Conservation (phyloP, 2,113 vertebrate genomes). For the Shinisaurus crocodilurus region DNA sequence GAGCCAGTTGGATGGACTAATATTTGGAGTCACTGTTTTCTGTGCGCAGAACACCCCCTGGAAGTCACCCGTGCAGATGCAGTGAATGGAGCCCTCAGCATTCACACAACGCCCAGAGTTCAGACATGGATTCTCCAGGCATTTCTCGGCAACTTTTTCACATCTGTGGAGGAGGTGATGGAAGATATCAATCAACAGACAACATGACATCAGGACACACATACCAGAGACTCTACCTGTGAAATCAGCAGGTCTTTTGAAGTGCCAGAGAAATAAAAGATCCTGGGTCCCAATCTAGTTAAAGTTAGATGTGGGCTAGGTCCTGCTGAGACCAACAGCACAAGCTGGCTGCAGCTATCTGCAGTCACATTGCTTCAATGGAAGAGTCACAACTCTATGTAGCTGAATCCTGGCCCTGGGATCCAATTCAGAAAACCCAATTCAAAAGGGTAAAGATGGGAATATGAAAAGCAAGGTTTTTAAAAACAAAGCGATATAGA, state of each 20-base stretch:
- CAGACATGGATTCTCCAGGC: constrained; percentile 80
- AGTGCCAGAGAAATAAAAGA: background rate
- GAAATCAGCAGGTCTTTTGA: background rate
- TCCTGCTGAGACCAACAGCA: background rate
- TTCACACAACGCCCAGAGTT: constrained; percentile 77
- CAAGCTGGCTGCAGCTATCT: too few species aligned
- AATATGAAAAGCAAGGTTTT: background rate
- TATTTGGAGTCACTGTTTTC: constrained; percentile 70
- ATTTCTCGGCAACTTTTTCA: constrained; percentile 74
- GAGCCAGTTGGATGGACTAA: constrained; percentile 62
- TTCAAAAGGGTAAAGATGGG: background rate
- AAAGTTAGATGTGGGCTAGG: background rate
- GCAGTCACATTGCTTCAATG: too few species aligned
- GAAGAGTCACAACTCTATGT: background rate
- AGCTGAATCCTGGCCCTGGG: background rate
- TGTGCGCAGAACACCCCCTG: constrained; percentile 66
- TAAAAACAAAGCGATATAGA: background rate
- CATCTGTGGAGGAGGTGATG: constrained; percentile 77
- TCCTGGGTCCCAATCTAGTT: too few species aligned
- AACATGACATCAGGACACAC: background rate
- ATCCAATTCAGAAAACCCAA: background rate
- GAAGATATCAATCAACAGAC: background rate
- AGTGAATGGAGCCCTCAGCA: constrained; percentile 69
- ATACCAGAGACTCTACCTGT: background rate
- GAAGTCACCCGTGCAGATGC: constrained; percentile 69